Evolutionary conservation across 2,888 invertebrate genomes (phyloP).

Genomic region (Mechanitis messenoides): DNA sequence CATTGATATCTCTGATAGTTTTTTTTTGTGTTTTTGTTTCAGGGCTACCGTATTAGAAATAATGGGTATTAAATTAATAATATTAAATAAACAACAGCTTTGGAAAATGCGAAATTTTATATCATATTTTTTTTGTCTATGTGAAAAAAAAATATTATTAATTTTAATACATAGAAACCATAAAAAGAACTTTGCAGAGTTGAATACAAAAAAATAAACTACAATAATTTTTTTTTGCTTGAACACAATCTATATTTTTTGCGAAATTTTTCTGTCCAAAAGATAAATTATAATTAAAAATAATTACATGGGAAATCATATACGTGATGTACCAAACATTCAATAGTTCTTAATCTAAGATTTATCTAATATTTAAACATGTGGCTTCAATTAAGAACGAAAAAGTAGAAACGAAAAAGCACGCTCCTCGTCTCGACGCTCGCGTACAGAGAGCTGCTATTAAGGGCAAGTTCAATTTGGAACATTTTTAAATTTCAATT

Average conservation of each 20-base stretch:
- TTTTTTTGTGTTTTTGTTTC: neutral
- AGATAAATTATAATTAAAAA: too few species aligned
- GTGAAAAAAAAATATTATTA: too few species aligned
- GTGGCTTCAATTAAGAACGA: slow-evolving; percentile 61
- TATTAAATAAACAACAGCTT: too few species aligned
- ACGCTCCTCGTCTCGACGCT: slow-evolving; percentile 39
- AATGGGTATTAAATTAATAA: neutral
- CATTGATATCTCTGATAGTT: neutral
- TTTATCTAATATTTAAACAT: slow-evolving; percentile 59
- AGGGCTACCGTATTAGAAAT: neutral
- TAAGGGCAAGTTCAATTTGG: slow-evolving; percentile 40
- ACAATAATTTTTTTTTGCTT: too few species aligned
- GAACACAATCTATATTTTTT: too few species aligned
- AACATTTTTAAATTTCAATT: too few species aligned
- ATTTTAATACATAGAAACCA: too few species aligned
- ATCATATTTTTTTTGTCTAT: too few species aligned
- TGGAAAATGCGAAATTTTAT: too few species aligned
- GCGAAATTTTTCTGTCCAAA: too few species aligned
- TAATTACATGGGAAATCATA: neutral
- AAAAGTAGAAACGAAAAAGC: slow-evolving; percentile 46
- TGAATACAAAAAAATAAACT: too few species aligned
- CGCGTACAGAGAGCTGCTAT: slow-evolving; percentile 50
- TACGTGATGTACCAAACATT: neutral
- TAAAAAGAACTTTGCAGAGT: too few species aligned
- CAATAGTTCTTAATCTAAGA: slow-evolving; percentile 23